These are phyloP conservation scores for Trachelus stipa DNA, from an alignment of 2,888 invertebrate species.

Conservation along the genomic window DNA sequence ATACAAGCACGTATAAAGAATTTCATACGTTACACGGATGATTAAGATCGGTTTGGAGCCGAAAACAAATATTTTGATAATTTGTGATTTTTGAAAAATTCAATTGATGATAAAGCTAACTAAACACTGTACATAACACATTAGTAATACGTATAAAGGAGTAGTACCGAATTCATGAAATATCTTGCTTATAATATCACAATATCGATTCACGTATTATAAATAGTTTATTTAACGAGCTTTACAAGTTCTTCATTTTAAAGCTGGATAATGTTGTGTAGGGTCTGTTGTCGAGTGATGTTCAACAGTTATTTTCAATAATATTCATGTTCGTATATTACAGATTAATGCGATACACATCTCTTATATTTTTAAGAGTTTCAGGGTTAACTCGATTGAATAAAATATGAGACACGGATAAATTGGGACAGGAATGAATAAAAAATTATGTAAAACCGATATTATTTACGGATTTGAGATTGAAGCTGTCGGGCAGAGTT, in stretches of 20 bases:
- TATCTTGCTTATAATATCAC: neutral
- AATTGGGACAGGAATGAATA: neutral
- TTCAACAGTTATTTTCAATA: neutral
- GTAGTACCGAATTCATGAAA: neutral
- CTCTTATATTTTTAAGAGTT: neutral
- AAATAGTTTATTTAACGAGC: neutral
- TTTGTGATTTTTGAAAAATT: neutral
- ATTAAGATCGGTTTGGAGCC: no score
- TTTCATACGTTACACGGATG: no score
- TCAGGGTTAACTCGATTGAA: neutral
- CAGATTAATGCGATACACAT: neutral
- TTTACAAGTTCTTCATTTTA: neutral
- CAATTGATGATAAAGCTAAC: no score
- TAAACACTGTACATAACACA: no score
- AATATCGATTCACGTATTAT: neutral
- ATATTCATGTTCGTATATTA: neutral
- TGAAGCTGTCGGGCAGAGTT: neutral
- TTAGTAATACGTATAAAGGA: no score
- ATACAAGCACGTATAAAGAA: neutral
- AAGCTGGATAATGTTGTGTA: neutral
- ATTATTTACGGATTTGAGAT: neutral
- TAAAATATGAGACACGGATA: neutral
- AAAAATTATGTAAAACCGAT: neutral
- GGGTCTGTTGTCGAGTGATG: neutral
- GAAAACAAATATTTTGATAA: neutral